These are phyloP conservation scores for Omphaloscelis lunosa DNA, from an alignment of 2,888 invertebrate species.

Conservation along the genomic window DNA sequence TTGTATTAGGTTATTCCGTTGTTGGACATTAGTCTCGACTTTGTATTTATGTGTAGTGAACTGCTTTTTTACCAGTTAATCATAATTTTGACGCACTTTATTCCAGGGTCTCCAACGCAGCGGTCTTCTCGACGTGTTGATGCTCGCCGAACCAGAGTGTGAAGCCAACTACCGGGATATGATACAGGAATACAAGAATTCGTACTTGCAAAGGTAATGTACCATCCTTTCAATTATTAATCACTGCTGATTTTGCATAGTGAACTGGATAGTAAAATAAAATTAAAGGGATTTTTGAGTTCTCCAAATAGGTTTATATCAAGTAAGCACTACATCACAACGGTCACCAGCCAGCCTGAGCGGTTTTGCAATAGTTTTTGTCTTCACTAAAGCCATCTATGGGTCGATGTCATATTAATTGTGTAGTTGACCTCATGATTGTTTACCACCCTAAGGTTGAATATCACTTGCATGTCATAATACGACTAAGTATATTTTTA, in stretches of 20 bases:
- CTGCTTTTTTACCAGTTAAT: not conserved
- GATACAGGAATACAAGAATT: constrained; percentile 95
- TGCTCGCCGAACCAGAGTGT: constrained; percentile 95
- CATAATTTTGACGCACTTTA: not conserved
- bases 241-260: too few species aligned
- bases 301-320: not conserved
- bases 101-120: constrained; percentile 95
- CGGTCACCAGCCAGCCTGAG: not conserved
- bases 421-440: not conserved
- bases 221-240: too few species aligned
- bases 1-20: too few species aligned
- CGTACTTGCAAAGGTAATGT: constrained; percentile 92
- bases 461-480: not conserved
- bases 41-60: not conserved
- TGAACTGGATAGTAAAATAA: too few species aligned
- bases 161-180: constrained; percentile 96
- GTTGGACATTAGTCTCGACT: not conserved
- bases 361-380: not conserved
- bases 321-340: not conserved
- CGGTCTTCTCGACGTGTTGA: constrained; percentile 95
- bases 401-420: not conserved
- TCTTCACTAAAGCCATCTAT: not conserved
- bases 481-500: not conserved
- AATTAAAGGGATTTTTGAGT: not conserved
- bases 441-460: not conserved